Percentiles rank a stretch among this genome's conserved stretches.
Evolutionary conservation across 2,113 vertebrate species (phyloP).

Genomic region (Ceuthmochares aereus): DNA sequence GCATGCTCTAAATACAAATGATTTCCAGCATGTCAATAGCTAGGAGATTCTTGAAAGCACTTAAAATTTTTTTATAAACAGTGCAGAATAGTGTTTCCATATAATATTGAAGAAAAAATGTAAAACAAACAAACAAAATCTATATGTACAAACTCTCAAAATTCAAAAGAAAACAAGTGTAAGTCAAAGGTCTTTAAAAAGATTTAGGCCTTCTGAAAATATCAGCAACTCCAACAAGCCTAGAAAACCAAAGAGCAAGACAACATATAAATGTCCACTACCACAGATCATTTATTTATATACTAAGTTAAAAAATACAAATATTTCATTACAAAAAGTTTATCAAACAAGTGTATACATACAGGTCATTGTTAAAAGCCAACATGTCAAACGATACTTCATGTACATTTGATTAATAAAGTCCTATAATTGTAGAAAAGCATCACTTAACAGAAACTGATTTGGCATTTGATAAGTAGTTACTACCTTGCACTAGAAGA

Average conservation of each 20-base stretch:
- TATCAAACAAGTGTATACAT: conserved; percentile 82
- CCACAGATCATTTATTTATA: conserved; percentile 80
- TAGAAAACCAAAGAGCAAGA: not conserved
- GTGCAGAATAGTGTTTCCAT: not conserved
- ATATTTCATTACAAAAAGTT: conserved; percentile 82
- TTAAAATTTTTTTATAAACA: not conserved
- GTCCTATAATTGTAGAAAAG: conserved; percentile 68
- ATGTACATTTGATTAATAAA: conserved; percentile 73
- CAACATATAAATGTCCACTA: conserved; percentile 38
- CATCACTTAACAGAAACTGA: conserved; percentile 59
- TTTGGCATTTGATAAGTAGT: conserved; percentile 76
- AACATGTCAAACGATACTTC: conserved; percentile 62
- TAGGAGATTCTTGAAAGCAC: not conserved
- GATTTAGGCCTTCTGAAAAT: not conserved
- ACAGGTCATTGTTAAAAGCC: conserved; percentile 74
- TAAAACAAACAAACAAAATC: not conserved
- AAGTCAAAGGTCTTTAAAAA: not conserved
- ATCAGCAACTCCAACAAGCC: not conserved
- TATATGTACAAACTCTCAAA: not conserved
- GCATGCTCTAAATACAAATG: not conserved
- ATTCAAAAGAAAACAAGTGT: not conserved
- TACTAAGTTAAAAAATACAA: conserved; percentile 82
- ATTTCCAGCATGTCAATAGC: not conserved
- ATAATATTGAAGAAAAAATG: not conserved
- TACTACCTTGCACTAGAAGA: conserved; percentile 59